These are phyloP conservation scores for Leptinotarsa defecta DNA, from an alignment of 1,140 invertebrate species.

Conservation along the genomic window DNA sequence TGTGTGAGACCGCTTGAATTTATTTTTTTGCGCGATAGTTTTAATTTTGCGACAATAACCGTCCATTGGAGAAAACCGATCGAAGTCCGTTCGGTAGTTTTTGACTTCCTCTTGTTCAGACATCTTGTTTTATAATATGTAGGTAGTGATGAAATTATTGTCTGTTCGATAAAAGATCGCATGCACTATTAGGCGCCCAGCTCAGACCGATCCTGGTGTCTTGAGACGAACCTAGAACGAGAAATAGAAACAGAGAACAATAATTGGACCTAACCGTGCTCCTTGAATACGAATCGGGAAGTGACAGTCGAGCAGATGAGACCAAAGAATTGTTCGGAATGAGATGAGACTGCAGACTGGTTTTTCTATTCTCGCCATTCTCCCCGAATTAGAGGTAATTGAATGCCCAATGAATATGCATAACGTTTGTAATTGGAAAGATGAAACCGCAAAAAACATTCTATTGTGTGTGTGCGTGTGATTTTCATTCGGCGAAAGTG, in stretches of 20 bases:
- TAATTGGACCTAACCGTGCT: slow-evolving; percentile 48
- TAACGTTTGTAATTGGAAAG: slow-evolving; percentile 29
- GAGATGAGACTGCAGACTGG: slow-evolving; percentile 11
- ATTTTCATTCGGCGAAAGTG: background rate
- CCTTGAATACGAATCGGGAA: slow-evolving; percentile 49
- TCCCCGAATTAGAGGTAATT: slow-evolving; percentile 37
- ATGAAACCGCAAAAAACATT: slow-evolving; percentile 23
- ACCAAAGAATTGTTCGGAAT: slow-evolving; percentile 17
- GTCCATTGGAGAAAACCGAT: too few species aligned
- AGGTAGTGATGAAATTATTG: too few species aligned
- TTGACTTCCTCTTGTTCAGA: too few species aligned
- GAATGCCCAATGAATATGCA: slow-evolving; percentile 33
- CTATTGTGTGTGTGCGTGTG: slow-evolving; percentile 18
- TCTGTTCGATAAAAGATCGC: slow-evolving; percentile 13
- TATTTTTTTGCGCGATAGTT: too few species aligned
- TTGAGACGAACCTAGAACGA: slow-evolving; percentile 26
- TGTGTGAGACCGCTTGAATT: too few species aligned
- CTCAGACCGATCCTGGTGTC: slow-evolving; percentile 17
- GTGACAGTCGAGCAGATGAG: slow-evolving; percentile 38
- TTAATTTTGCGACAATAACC: too few species aligned
- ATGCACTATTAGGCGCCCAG: slow-evolving; percentile 12
- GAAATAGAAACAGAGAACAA: slow-evolving; percentile 40
- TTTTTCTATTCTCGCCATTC: slow-evolving; percentile 9
- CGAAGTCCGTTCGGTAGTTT: too few species aligned
- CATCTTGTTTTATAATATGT: too few species aligned